Percentiles rank a stretch among this genome's conserved stretches.
These are phyloP conservation scores for Orcinus orca DNA, from an alignment of 2,113 vertebrate species.

Conservation along the genomic window DNA sequence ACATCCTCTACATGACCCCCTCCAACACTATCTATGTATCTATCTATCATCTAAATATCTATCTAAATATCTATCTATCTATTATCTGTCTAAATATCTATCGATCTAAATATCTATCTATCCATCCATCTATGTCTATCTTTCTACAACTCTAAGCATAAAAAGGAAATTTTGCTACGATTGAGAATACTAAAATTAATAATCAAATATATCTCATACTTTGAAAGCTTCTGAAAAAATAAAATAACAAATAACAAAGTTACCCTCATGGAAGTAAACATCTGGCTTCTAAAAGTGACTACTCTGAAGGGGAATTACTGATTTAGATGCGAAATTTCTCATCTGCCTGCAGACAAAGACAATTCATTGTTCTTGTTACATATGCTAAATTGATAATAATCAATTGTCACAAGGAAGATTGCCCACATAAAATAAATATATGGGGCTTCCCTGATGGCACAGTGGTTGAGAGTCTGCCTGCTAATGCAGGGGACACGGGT, in stretches of 20 bases:
- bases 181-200: neutral
- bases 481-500: no score
- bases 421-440: neutral
- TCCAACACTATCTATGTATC: neutral
- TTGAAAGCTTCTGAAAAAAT: neutral
- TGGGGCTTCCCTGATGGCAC: no score
- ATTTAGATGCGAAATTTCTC: neutral
- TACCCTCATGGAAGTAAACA: neutral
- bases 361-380: neutral
- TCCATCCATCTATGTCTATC: neutral
- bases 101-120: neutral
- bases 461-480: no score
- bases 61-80: neutral
- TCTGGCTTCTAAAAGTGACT: neutral
- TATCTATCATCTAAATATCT: neutral
- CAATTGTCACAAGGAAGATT: neutral
- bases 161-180: neutral
- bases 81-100: no score
- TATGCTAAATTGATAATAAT: neutral
- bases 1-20: neutral
- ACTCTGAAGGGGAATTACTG: neutral
- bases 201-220: neutral
- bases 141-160: neutral
- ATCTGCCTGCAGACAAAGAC: neutral
- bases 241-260: neutral